These are phyloP conservation scores for Crepidodera aurea DNA, from an alignment of 2,888 invertebrate genomes.

Conservation along the genomic window DNA sequence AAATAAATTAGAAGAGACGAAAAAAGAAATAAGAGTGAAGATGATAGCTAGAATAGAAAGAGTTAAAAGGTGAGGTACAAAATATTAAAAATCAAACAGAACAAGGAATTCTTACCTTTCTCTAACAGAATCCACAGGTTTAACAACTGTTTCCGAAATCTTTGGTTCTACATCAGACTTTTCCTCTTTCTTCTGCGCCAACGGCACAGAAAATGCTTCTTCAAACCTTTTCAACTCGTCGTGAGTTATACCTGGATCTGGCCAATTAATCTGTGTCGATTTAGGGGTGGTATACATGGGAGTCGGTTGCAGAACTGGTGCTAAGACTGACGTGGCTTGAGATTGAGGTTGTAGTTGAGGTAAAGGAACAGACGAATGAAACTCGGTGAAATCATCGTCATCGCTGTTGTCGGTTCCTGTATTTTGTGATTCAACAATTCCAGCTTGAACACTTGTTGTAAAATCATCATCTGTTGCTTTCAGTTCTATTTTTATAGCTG, in stretches of 20 bases:
- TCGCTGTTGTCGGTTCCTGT: conserved; percentile 32
- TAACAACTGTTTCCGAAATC: conserved; percentile 2
- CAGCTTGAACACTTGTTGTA: too few relatives aligned
- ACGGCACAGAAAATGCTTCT: conserved; percentile 46
- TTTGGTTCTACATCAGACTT: not conserved
- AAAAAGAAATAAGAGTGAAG: too few relatives aligned
- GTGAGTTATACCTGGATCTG: conserved; percentile 67
- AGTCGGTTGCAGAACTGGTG: conserved; percentile 49
- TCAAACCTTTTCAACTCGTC: conserved; percentile 58
- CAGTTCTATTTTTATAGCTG: not conserved
- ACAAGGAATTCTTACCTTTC: conserved; percentile 6
- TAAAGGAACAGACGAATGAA: conserved; percentile 51
- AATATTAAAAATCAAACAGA: too few relatives aligned
- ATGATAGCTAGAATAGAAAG: too few relatives aligned
- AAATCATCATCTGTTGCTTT: too few relatives aligned
- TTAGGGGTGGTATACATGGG: conserved; percentile 28
- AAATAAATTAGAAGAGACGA: too few relatives aligned
- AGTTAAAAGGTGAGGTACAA: too few relatives aligned
- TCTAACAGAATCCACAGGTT: conserved; percentile 1
- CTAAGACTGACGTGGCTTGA: conserved; percentile 23
- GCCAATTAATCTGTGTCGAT: conserved; percentile 68
- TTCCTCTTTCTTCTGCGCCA: conserved; percentile 24
- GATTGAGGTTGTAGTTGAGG: conserved; percentile 21
- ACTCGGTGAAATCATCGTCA: conserved; percentile 60
- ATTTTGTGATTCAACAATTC: not conserved